Conservation (phyloP, 2,797 vertebrate species). For the Notolabrus celidotus region DNA sequence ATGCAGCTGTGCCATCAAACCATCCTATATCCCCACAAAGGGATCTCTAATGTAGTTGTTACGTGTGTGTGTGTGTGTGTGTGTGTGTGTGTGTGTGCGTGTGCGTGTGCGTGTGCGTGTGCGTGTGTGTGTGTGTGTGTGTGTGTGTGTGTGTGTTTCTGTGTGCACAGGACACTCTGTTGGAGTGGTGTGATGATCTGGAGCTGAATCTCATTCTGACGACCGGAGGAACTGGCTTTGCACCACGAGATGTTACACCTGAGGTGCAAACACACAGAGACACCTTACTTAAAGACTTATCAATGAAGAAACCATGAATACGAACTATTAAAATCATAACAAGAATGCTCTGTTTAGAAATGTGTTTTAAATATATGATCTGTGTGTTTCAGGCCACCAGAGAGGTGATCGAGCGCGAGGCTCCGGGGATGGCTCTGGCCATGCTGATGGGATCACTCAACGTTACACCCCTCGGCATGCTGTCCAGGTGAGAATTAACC, state of each 20-base stretch:
- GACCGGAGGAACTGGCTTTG: slow-evolving; percentile 98
- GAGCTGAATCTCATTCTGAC: slow-evolving; percentile 99
- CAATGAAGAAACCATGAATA: background rate
- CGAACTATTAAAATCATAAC: too few relatives aligned
- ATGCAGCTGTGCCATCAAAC: too few relatives aligned
- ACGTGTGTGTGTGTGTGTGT: too few relatives aligned
- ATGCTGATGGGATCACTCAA: slow-evolving; percentile 99
- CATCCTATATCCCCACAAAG: too few relatives aligned
- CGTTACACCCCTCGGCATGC: slow-evolving; percentile 98
- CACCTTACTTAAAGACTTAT: background rate
- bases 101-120: too few relatives aligned
- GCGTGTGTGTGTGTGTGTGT: too few relatives aligned
- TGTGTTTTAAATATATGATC: background rate
- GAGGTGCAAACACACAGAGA: slow-evolving; percentile 85
- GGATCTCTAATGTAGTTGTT: background rate
- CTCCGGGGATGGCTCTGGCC: slow-evolving; percentile 97
- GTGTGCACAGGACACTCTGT: slow-evolving; percentile 90
- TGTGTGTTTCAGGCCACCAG: slow-evolving; percentile 91
- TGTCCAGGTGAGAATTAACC: slow-evolving; percentile 79
- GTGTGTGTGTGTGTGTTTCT: slow-evolving; percentile 16
- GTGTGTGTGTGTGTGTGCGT: too few relatives aligned
- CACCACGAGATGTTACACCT: slow-evolving; percentile 97
- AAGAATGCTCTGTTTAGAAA: too few relatives aligned
- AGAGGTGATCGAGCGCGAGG: slow-evolving; percentile 98
- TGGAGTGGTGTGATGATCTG: slow-evolving; percentile 99